Conservation (phyloP, 2,888 invertebrate genomes). For the Bellardia pandia region DNA sequence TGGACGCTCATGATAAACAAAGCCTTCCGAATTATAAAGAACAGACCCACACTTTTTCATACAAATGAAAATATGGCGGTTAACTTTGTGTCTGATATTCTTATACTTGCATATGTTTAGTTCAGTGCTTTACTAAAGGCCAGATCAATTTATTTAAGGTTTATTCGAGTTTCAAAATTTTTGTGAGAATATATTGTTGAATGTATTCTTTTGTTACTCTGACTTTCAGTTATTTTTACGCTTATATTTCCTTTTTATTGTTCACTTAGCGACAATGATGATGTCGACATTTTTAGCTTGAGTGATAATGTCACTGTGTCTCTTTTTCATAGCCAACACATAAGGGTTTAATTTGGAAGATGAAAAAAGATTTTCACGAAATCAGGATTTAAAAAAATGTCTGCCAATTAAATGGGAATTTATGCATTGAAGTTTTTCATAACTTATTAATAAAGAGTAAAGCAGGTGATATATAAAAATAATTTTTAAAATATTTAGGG, state of each 20-base stretch:
- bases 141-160: too few relatives aligned
- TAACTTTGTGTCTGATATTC: too few relatives aligned
- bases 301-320: slow-evolving; percentile 51
- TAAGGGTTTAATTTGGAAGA: background rate
- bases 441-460: background rate
- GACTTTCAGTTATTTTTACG: background rate
- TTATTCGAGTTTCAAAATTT: background rate
- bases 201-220: background rate
- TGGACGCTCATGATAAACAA: too few relatives aligned
- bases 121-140: too few relatives aligned
- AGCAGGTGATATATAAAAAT: too few relatives aligned
- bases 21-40: too few relatives aligned
- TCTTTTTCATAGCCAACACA: slow-evolving; percentile 5
- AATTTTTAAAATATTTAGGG: too few relatives aligned
- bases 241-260: background rate
- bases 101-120: too few relatives aligned
- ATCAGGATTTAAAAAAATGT: slow-evolving; percentile 6
- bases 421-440: background rate
- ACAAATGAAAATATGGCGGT: too few relatives aligned
- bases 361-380: background rate
- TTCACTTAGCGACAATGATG: slow-evolving; percentile 19
- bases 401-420: background rate
- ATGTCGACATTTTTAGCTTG: slow-evolving; percentile 39
- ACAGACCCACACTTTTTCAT: too few relatives aligned
- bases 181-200: background rate